Conservation (phyloP, 1,140 invertebrate genomes). For the Drosophila sechellia region DNA sequence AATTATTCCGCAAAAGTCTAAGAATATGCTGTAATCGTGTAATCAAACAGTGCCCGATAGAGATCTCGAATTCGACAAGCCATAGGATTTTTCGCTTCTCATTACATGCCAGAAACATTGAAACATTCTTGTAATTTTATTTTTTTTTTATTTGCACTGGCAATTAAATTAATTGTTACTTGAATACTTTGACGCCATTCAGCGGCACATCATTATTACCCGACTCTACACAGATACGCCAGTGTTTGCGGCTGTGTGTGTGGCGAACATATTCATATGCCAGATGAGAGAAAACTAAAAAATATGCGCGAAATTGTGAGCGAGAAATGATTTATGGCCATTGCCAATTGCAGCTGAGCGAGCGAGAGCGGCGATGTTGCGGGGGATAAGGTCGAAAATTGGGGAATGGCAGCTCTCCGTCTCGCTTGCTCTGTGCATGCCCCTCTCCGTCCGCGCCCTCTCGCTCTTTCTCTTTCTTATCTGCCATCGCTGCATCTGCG, state of each 20-base stretch:
- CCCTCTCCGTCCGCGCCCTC: conserved; percentile 1
- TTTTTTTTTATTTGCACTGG: conserved; percentile 49
- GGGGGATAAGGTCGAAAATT: conserved; percentile 25
- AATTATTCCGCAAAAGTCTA: conserved; percentile 5
- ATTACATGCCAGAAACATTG: conserved; percentile 40
- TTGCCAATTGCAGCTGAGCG: conserved; percentile 41
- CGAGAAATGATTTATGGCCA: conserved; percentile 78
- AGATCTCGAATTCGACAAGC: conserved; percentile 19
- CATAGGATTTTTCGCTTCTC: conserved; percentile 21
- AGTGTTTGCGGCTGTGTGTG: conserved; percentile 1
- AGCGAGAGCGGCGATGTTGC: conserved; percentile 8
- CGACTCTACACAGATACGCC: conserved; percentile 4
- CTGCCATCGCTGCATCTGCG: conserved; percentile 63
- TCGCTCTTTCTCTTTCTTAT: conserved; percentile 37
- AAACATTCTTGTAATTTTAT: conserved; percentile 60
- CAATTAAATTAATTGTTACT: conserved; percentile 78
- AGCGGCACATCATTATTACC: conserved; percentile 73
- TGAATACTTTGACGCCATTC: conserved; percentile 76
- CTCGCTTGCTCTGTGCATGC: not conserved
- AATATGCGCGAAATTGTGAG: conserved; percentile 75
- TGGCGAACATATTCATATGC: conserved; percentile 50
- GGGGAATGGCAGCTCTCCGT: conserved; percentile 29
- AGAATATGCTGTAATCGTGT: conserved; percentile 27
- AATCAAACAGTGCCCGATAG: conserved; percentile 18
- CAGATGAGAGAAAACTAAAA: conserved; percentile 68